A percentile compares a stretch with the other conserved stretches of the same genome.
Evolutionary conservation across 1,140 invertebrate genomes (phyloP).

Genomic region (Tetraneura akinire): DNA sequence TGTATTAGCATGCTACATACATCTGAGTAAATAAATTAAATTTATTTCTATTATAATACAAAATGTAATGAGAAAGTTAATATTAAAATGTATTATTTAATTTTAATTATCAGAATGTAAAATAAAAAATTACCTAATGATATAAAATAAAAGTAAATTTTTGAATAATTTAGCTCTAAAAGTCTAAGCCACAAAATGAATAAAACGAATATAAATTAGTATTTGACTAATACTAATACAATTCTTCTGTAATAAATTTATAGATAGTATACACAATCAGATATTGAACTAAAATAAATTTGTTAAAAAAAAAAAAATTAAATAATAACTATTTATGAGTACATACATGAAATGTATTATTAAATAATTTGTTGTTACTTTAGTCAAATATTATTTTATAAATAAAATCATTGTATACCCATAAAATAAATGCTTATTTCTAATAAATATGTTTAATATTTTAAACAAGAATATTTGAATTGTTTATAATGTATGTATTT

Average conservation of each 20-base stretch:
- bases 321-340: neutral
- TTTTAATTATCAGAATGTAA: neutral
- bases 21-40: too few species aligned
- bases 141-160: neutral
- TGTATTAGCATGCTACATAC: too few species aligned
- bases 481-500: neutral
- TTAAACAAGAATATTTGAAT: neutral
- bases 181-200: slow-evolving; percentile 26
- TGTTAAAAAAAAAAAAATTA: neutral
- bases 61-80: neutral
- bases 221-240: slow-evolving; percentile 9
- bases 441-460: slow-evolving; percentile 2
- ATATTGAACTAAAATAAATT: neutral
- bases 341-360: neutral
- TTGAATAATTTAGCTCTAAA: slow-evolving; percentile 28
- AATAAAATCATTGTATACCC: slow-evolving; percentile 5
- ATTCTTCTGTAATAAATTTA: neutral
- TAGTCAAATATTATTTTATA: slow-evolving; percentile 27
- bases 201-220: slow-evolving; percentile 12
- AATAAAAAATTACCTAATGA: neutral
- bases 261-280: neutral
- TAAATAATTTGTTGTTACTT: neutral
- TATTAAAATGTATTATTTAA: neutral
- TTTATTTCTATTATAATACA: neutral
- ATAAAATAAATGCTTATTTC: neutral